phyloP scores from a whole-genome alignment of 2,113 vertebrate genomes.

The Rhineura floridana region DNA sequence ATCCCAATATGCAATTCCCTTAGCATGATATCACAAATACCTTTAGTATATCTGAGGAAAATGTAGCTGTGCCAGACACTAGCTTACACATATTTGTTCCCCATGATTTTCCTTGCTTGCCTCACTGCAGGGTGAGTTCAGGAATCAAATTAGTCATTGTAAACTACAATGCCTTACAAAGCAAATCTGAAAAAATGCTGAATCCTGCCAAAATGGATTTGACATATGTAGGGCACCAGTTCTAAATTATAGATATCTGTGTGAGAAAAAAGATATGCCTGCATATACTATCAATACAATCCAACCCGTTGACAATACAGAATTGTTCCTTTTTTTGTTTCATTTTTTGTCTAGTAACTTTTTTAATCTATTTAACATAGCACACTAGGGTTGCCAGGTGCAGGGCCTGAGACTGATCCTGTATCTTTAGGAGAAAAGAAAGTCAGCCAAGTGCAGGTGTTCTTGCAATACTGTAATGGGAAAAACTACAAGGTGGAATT shows the following conservation, averaged over 20 bases:
- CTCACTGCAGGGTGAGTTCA: conserved; percentile 14
- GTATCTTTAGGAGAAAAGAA: no score
- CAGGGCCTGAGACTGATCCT: no score
- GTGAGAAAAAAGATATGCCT: background rate
- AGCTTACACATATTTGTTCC: conserved; percentile 21
- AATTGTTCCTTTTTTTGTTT: background rate
- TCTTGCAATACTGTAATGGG: no score
- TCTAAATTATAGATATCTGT: conserved; percentile 4
- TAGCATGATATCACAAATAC: no score
- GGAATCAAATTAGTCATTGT: conserved; percentile 28
- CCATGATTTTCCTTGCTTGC: conserved; percentile 25
- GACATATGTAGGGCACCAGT: background rate
- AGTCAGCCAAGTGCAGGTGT: no score
- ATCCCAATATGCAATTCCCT: no score
- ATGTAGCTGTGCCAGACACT: background rate
- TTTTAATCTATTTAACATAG: background rate
- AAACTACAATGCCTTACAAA: conserved; percentile 26
- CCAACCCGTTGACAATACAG: background rate
- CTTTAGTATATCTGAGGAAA: background rate
- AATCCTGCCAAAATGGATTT: conserved; percentile 22
- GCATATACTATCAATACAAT: background rate
- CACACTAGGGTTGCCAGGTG: no score
- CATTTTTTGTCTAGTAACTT: background rate
- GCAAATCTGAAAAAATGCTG: conserved; percentile 23
- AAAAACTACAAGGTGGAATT: no score